phyloP scores from a whole-genome alignment of 2,113 vertebrate genomes.

The Drymodes brunneopygia region DNA sequence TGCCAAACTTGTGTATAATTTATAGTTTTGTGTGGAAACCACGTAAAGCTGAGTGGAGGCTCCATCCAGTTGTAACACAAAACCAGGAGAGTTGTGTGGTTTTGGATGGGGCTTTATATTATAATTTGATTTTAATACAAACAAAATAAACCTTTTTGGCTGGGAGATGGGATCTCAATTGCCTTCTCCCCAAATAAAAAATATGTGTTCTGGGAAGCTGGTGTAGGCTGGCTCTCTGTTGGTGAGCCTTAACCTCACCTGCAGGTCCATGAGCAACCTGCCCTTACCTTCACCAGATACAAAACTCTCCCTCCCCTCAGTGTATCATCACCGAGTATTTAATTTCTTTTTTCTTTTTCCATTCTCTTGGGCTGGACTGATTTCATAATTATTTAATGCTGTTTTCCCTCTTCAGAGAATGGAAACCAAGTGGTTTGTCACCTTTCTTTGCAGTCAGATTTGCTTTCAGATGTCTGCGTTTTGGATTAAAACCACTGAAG shows the following conservation, averaged over 20 bases:
- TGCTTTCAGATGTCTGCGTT: not conserved
- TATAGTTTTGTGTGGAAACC: not conserved
- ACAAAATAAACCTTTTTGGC: not conserved
- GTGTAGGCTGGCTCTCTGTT: not conserved
- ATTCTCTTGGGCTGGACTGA: not conserved
- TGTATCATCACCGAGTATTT: not conserved
- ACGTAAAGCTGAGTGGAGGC: not conserved
- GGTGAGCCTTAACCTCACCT: not conserved
- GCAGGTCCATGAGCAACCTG: not conserved
- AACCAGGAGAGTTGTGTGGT: not conserved
- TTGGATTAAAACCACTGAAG: not conserved
- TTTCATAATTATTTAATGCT: not conserved
- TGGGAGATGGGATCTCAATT: not conserved
- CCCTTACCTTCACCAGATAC: not conserved
- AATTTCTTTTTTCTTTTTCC: not conserved
- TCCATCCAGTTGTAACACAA: not conserved
- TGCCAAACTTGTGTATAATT: not conserved
- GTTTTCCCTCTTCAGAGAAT: not conserved
- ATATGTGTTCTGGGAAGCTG: not conserved
- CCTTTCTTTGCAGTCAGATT: not conserved
- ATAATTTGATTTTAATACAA: constrained; percentile 29
- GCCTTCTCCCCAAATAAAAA: not conserved
- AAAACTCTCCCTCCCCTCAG: not conserved
- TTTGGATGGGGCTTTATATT: not conserved
- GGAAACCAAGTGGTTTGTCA: not conserved